Base-by-base conservation (phyloP, 2,113 vertebrate genomes). In the Mus pahari region DNA sequence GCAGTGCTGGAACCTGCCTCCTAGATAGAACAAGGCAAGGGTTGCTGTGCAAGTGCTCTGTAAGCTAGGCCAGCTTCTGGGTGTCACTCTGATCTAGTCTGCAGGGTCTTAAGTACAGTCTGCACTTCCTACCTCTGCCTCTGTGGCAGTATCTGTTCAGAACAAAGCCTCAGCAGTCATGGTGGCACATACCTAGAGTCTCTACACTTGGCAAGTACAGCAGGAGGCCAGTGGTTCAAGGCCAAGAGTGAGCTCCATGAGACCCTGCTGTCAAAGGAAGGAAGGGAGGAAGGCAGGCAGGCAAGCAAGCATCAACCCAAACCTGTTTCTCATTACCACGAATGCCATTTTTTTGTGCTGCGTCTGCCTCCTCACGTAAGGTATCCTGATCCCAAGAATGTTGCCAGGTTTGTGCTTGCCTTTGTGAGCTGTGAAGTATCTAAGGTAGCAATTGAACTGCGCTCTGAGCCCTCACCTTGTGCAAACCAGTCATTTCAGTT, bases 401-500 rank as follows among this genome's bases (percentile, higher is more conserved):
- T 24, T 45, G 10, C 16, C 68, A 75, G n/a, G 11, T 68, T 53
- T 33, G 3, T 33, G 45, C 45, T 74, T 55, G 19, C 45, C 53
- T 75, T 3, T 33, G 5, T 70, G 50, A 10, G 50, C 75, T 50
- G 0, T 55, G 28, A 4, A 24, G 55, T n/a, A 3, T 62, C 66
- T 90, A 5, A 55, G 3, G 4, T 28, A 60, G 64, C 81, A 74
- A 36, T 62, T 87, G 79, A 50, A 33, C 16, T 62, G 0, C 16
- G 31, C 33, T 68, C 12, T 13, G 50, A 50, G 3, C 24, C 19
- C 1, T 3, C 6, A 3, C 0, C 5, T 7, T 24, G 12, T 36
- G 28, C 58, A 31, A 0, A 33, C 20, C 4, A 17, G 10, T 45
- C 16, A 3, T 88, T 36, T 42, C 13, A 7, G 48, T 58, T 42